Evolutionary conservation across 2,113 vertebrate genomes (phyloP), one percentile per base, ranked within the genome.

Genomic region (Nannobrachium achirus): DNA sequence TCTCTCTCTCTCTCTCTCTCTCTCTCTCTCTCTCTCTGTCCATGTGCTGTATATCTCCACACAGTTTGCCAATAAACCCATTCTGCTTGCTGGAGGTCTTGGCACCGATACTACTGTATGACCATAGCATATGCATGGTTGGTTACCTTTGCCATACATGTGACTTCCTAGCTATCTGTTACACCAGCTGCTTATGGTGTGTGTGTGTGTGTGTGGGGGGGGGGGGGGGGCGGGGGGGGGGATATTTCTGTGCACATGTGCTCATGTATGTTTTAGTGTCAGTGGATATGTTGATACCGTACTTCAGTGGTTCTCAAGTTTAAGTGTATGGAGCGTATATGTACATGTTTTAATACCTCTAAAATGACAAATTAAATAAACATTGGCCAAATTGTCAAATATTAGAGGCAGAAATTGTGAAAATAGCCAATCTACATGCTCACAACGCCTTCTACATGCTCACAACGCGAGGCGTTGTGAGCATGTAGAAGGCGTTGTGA

Each of bases 81-180:
- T 14, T 55, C 40, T 44, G 67, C 19, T 44, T 46, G 52, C 65
- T 25, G 5, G 10, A 49, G 49, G 51, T 52, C 61, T 42, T 63
- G 25, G 25, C 25, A 33, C 3, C 25, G 3, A 5, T 33, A 33
- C 25, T 33, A 33, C 6, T 33, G 25, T 33, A 33, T 33, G 52
- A 8, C 44, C 4, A 38, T 7, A 10, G 60, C 76, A 73, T 83
- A 67, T 80, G 78, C 60, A 62, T 61, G 68, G 38, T 48, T 46
- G 69, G 41, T 19, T 45, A 42, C 67, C 38, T 10, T 9, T 33
- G 25, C 20, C 18, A 25, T 39, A 33, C 65, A 51, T 66, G 56
- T 58, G 66, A 64, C 58, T 61, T 56, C 20, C 70, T 73, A 64
- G 25, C 59, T 53, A 25, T 64, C 42, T 9, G 2, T 63, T 57